Evolutionary conservation across 35 echinoderm and acorn worm species (phyloP), one percentile per base, ranked within the genome.

Genomic region (Patiria miniata): DNA sequence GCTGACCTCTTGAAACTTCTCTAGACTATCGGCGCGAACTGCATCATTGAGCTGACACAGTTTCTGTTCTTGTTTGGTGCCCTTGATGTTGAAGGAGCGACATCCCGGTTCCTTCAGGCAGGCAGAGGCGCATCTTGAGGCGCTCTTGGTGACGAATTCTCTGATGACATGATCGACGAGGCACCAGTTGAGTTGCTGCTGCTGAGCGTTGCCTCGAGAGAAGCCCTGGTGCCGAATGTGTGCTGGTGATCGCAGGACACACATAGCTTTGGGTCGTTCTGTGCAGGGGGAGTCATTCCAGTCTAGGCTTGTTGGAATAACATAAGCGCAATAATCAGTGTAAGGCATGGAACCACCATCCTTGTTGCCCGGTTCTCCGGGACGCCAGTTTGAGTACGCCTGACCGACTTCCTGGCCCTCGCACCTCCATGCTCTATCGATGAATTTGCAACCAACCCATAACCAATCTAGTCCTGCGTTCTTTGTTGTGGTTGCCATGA

Each of bases 1-100:
- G 29, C 29, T 34, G 26, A 34, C 29, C 65, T 73, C 10, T 73
- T 73, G 65, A 9, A 73, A 32, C 65, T 9, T 73, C 4, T 47
- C 42, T 47, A 12, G 42, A 4, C 12, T 6, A 73, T 26, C 65
- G 26, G 65, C 2, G 65, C 14, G 26, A 34, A 14, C 8, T 16
- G 19, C 23, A 34, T 73, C 21, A 23, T 30, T 73, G 26, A 73
- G 26, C 65, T 73, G 65, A 73, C 65, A 73, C 23, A 73, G 19
- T 73, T 73, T 73, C 65, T 30, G 2, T 28, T 34, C 65, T 73
- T 36, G 1, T 5, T 28, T 34, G 65, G 65, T 36, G 19, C 7
- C 34, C 34, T 23, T 73, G 65, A 73, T 73, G 65, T 73, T 30
- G 26, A 73, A 32, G 65, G 65, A 73, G 65, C 65, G 65, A 34